Conservation (phyloP, 2,888 invertebrate species). For the Agonum fuliginosum region DNA sequence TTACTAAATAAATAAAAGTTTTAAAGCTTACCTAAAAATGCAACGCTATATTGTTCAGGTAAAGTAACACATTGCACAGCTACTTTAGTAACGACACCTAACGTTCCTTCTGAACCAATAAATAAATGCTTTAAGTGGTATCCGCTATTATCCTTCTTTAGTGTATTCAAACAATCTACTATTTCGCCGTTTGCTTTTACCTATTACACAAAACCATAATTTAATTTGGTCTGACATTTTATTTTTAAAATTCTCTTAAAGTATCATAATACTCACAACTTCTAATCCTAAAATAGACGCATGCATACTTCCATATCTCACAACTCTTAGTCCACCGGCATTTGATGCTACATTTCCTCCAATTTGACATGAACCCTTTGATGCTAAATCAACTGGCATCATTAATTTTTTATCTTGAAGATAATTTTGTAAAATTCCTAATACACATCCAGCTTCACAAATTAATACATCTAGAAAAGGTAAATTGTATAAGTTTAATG, state of each 20-base stretch:
- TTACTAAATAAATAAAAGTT: no score
- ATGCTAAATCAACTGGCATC: conserved; percentile 96
- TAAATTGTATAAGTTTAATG: no score
- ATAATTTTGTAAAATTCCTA: conserved; percentile 87
- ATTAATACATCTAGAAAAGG: conserved; percentile 81
- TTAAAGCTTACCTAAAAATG: conserved; percentile 87
- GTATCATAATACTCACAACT: conserved; percentile 79
- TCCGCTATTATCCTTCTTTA: conserved; percentile 98
- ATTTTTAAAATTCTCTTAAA: not conserved
- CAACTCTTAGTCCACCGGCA: conserved; percentile 92
- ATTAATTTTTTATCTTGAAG: conserved; percentile 84
- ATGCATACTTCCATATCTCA: conserved; percentile 95
- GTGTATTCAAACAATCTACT: conserved; percentile 86
- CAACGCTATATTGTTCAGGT: conserved; percentile 86
- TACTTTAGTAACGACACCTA: conserved; percentile 94
- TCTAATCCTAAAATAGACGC: conserved; percentile 93
- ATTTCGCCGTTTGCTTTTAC: conserved; percentile 90
- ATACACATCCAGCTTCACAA: conserved; percentile 93
- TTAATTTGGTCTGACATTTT: not conserved
- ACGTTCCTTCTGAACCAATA: conserved; percentile 97
- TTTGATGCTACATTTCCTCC: conserved; percentile 97
- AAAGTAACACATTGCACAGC: conserved; percentile 90
- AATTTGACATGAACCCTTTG: conserved; percentile 95
- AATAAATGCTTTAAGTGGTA: conserved; percentile 97
- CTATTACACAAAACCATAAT: conserved; percentile 70